Base-by-base conservation (phyloP, 2,888 invertebrate genomes). In the Drosophila tripunctata region DNA sequence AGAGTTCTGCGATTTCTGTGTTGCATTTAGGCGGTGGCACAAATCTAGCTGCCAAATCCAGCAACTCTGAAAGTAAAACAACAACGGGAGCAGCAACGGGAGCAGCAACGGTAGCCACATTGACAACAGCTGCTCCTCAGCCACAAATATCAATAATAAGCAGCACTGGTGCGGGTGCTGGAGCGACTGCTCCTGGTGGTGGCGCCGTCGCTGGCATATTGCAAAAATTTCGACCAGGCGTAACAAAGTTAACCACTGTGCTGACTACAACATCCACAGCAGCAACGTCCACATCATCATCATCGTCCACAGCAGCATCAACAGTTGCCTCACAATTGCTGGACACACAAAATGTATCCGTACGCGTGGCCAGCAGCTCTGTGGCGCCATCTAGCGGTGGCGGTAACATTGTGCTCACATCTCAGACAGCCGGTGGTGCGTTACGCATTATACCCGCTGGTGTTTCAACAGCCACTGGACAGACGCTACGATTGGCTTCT, bases 361-460 rank as follows among this genome's bases (percentile, higher is more conserved):
- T 89, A 10, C 79, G 89, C 0, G 83, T 87, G 12, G 72, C 81
- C 1, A 84, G 69, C 1, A 82, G 69, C 12, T 55, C 84, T 0
- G 64, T 67, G 8, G 35, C 75, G 1, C 36, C 82, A n/a, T n/a
- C n/a, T n/a, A n/a, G n/a, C 2, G 65, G 69, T 38, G 66, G 56
- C 7, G 63, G 55, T n/a, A n/a, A n/a, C n/a, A 40, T 87, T 27
- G 75, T 90, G 1, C 62, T 83, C 0, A 69, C 36, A 5, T 58
- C 86, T 5, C 64, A 68, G 22, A 82, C 89, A 1, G 67, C 89
- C 10, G 75, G 90, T 88, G n/a, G 67, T 2, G 70, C 82, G 0
- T 86, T 92, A 21, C 91, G 93, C 10, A 83, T 92, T 12, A 87
- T 91, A 82, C 88, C 89, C 44, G 66, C 70, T 8, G 19, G 21